Conservation (phyloP, 2,797 vertebrate genomes). For the Acanthurus tractus region DNA sequence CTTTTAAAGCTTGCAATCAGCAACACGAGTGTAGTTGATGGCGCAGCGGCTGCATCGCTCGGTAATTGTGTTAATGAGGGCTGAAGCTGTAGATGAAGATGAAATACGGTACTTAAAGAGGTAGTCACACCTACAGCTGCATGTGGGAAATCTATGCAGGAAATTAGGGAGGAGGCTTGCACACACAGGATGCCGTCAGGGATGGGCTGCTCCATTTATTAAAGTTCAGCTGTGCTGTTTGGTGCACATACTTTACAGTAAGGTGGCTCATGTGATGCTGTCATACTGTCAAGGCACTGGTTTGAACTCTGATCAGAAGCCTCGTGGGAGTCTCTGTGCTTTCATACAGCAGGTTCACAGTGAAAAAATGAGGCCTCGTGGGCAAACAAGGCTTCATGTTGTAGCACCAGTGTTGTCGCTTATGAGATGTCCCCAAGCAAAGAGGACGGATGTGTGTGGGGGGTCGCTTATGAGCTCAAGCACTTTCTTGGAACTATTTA, state of each 20-base stretch:
- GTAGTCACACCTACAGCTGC: constrained; percentile 35
- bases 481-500: not conserved
- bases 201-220: constrained; percentile 70
- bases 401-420: constrained; percentile 21
- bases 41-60: constrained; percentile 12
- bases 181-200: constrained; percentile 56
- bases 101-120: constrained; percentile 37
- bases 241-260: constrained; percentile 31
- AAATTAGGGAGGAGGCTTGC: constrained; percentile 44
- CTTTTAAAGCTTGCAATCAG: constrained; percentile 37
- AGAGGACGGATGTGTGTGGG: constrained; percentile 1
- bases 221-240: constrained; percentile 50
- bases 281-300: constrained; percentile 18
- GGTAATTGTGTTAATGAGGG: constrained; percentile 63
- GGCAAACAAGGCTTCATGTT: constrained; percentile 38
- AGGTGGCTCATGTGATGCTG: constrained; percentile 49
- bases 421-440: constrained; percentile 21
- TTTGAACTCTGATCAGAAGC: constrained; percentile 49
- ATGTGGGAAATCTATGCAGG: constrained; percentile 68
- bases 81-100: constrained; percentile 54
- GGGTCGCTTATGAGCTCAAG: constrained; percentile 9
- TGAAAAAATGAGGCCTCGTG: constrained; percentile 52
- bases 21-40: constrained; percentile 31
- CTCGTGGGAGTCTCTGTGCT: constrained; percentile 49
- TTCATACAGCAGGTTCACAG: constrained; percentile 35